A percentile compares a stretch with the other conserved stretches of the same genome.
Conservation (phyloP, 2,888 invertebrate genomes). For the Mactromeris polynyma region DNA sequence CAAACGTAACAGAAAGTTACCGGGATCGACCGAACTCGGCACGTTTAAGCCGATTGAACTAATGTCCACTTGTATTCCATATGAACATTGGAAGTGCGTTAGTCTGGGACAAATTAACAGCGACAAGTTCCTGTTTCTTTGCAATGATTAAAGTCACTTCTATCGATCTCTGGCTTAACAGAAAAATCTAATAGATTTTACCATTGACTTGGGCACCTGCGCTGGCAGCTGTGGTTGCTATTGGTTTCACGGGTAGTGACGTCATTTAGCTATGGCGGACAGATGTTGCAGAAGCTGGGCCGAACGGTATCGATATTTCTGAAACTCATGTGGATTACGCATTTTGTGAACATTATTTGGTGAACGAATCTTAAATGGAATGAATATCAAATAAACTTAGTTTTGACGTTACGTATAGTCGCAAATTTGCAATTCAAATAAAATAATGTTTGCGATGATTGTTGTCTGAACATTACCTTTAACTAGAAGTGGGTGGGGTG, state of each 20-base stretch:
- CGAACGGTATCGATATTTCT: conserved; percentile 2
- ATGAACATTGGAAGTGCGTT: no score
- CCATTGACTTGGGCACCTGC: conserved; percentile 23
- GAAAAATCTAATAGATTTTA: background rate
- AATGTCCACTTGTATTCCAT: no score
- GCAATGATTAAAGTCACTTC: background rate
- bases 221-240: conserved; percentile 64
- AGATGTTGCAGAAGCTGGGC: conserved; percentile 18
- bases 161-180: background rate
- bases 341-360: background rate
- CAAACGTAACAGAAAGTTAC: background rate
- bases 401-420: background rate
- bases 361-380: background rate
- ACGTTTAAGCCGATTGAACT: no score
- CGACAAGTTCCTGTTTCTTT: background rate
- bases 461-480: background rate
- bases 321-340: background rate
- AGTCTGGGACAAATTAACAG: background rate
- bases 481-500: conserved; percentile 3
- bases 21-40: background rate
- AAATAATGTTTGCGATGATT: background rate
- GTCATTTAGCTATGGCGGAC: conserved; percentile 56
- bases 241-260: conserved; percentile 62
- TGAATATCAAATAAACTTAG: background rate
- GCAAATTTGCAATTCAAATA: background rate